A percentile compares a stretch with the other conserved stretches of the same genome.
Evolutionary conservation across 2,797 vertebrate genomes (phyloP).

Genomic region (Myiothlypis coronata): DNA sequence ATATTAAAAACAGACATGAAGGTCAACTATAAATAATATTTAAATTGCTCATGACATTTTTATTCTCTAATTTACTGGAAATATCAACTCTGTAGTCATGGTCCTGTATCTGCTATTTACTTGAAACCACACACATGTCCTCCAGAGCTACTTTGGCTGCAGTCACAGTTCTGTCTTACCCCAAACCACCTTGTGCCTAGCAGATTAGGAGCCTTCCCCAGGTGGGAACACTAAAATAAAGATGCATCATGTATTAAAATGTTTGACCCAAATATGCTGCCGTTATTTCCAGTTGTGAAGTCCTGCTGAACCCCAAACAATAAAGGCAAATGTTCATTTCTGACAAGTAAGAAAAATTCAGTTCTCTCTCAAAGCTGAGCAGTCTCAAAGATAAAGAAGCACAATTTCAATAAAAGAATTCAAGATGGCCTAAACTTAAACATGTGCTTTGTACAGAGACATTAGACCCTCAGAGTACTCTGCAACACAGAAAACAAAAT

Average conservation of each 20-base stretch:
- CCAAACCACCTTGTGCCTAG: not conserved
- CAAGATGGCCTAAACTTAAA: not conserved
- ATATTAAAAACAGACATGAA: conserved; percentile 58
- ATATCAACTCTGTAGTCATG: not conserved
- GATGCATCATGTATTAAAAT: not conserved
- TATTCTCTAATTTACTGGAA: conserved; percentile 37
- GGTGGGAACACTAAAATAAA: not conserved
- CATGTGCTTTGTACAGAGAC: not conserved
- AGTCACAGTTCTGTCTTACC: not conserved
- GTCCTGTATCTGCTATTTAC: not conserved
- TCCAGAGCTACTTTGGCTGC: not conserved
- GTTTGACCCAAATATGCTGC: not conserved
- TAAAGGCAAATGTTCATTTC: not conserved
- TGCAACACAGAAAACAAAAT: not conserved
- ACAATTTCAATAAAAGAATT: not conserved
- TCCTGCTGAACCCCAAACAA: not conserved
- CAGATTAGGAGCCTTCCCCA: not conserved
- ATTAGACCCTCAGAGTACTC: not conserved
- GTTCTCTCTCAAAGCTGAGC: not conserved
- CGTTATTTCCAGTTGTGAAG: not conserved
- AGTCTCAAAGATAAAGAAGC: not conserved
- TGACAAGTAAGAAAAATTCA: not conserved
- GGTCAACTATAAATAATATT: conserved; percentile 53
- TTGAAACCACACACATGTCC: not conserved
- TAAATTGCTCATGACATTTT: conserved; percentile 34